Evolutionary conservation across 2,113 vertebrate genomes (phyloP).

Genomic region (Hemibagrus wyckioides): DNA sequence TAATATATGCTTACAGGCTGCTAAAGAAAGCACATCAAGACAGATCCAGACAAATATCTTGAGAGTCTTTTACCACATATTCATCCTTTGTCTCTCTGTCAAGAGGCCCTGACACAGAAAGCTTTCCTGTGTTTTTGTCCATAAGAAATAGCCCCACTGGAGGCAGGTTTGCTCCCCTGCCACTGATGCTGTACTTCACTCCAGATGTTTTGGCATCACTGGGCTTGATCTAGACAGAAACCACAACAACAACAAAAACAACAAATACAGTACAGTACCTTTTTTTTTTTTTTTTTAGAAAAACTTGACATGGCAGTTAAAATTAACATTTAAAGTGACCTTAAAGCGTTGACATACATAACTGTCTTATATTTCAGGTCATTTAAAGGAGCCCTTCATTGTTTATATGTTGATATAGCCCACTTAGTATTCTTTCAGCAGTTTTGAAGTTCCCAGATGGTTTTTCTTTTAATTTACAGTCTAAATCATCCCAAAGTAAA

Average conservation of each 20-base stretch:
- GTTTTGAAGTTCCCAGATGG: too few species aligned
- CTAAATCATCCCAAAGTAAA: background rate
- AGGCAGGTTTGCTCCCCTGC: constrained; percentile 60
- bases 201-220: background rate
- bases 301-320: background rate
- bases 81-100: constrained; percentile 60
- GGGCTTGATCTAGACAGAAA: constrained; percentile 62
- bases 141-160: constrained; percentile 63
- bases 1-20: background rate
- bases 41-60: background rate
- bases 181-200: constrained; percentile 66
- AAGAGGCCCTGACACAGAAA: constrained; percentile 63
- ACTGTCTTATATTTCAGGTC: background rate
- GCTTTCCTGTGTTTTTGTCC: constrained; percentile 31
- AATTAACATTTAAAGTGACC: too few species aligned
- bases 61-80: constrained; percentile 52
- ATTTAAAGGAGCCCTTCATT: too few species aligned
- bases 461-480: background rate
- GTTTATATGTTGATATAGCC: too few species aligned
- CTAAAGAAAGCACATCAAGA: background rate
- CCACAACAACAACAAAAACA: constrained; percentile 3
- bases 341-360: too few species aligned
- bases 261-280: background rate
- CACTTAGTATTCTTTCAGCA: too few species aligned
- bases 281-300: background rate